Conservation (phyloP, 1,140 invertebrate species). For the Euura saliciscinereae region DNA sequence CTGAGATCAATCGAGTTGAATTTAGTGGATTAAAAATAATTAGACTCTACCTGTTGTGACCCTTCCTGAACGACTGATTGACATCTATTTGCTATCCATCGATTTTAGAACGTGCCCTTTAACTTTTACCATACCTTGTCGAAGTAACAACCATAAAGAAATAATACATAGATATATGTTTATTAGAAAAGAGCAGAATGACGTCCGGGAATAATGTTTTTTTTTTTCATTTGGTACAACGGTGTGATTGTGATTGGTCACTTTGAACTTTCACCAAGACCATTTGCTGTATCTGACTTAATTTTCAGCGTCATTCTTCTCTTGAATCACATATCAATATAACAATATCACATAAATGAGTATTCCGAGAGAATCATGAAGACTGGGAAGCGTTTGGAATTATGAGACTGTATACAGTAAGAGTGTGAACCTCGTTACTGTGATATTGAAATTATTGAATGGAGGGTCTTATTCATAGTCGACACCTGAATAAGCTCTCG, state of each 20-base stretch:
- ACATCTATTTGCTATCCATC: not conserved
- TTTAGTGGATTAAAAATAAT: not conserved
- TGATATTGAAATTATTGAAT: not conserved
- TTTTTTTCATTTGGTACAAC: not conserved
- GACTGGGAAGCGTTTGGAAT: no score
- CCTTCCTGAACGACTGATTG: not conserved
- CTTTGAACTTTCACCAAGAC: not conserved
- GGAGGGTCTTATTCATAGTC: slow-evolving; percentile 5
- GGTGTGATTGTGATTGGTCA: no score
- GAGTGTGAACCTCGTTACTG: not conserved
- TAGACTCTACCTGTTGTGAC: not conserved
- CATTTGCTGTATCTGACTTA: not conserved
- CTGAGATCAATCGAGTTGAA: not conserved
- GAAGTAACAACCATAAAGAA: not conserved
- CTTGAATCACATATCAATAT: not conserved
- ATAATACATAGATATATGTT: not conserved
- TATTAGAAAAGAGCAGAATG: not conserved
- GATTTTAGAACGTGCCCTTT: not conserved
- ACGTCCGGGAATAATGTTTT: not conserved
- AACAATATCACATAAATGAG: not conserved
- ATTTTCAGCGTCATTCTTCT: not conserved
- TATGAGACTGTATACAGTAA: no score
- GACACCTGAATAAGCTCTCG: not conserved
- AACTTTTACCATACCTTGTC: not conserved
- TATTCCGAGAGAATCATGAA: no score